phyloP scores from a whole-genome alignment of 2,888 invertebrate species.

The Limenitis camilla region DNA sequence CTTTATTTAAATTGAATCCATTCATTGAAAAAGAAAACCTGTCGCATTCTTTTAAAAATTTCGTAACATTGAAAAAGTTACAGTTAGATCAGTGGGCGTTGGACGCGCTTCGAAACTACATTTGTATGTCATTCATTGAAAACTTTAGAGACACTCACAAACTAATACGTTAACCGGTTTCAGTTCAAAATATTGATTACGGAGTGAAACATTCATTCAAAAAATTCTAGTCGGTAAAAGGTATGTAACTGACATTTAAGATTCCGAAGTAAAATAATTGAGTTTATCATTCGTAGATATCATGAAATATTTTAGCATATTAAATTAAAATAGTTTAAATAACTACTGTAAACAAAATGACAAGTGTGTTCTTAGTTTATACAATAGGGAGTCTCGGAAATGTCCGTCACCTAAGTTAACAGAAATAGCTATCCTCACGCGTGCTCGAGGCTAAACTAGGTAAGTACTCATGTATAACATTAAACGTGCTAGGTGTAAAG shows the following conservation, averaged over 20 bases:
- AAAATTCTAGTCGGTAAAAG: too few species aligned
- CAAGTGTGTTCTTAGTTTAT: too few species aligned
- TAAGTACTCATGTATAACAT: constrained; percentile 39
- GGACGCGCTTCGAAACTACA: constrained; percentile 27
- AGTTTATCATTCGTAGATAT: too few species aligned
- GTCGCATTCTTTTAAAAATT: constrained; percentile 10
- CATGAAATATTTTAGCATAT: too few species aligned
- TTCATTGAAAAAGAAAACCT: constrained; percentile 5
- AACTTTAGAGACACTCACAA: constrained; percentile 38
- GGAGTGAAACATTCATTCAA: too few species aligned
- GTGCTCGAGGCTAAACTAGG: constrained; percentile 48
- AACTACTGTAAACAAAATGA: too few species aligned
- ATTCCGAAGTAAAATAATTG: too few species aligned
- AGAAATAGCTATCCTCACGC: constrained; percentile 29
- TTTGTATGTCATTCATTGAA: constrained; percentile 34
- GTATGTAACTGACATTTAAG: too few species aligned
- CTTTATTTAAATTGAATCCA: background rate
- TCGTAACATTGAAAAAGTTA: constrained; percentile 30
- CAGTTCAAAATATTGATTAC: background rate
- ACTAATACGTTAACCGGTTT: constrained; percentile 27
- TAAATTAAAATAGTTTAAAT: too few species aligned
- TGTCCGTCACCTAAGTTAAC: constrained; percentile 10
- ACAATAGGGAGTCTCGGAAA: background rate
- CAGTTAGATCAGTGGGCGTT: constrained; percentile 62
- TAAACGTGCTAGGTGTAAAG: constrained; percentile 65